Evolutionary conservation across 1,140 invertebrate species (phyloP), one percentile per base, ranked within the genome.

Genomic region (Drosophila persimilis): DNA sequence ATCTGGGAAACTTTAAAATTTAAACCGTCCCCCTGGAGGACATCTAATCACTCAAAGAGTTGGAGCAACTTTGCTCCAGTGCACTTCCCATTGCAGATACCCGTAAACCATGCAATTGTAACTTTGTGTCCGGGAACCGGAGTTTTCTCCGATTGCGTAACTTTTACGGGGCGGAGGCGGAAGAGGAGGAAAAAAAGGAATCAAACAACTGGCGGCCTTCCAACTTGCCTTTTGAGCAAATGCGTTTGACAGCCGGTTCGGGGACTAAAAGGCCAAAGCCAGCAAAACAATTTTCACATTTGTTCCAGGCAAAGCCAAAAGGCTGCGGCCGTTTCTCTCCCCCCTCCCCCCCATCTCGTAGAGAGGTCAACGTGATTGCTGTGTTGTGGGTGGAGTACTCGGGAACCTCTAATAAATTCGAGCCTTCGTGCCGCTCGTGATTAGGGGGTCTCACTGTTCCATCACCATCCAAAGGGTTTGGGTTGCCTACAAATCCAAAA

Each of bases 21-120:
- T 22, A 50, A 74, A 56, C 48, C 73, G 60, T 47, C 47, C 60
- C 53, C 50, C 45, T 20, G 45, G 22, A 26, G 67, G 46, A 43
- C 67, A 61, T 70, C 69, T 80, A 86, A 85, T 86, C 81, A 86
- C 69, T 85, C 81, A 86, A 81, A 81, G 59, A 73, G 65, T 65
- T 43, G 50, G 17, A 60, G 65, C 52, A 77, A 81, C 55, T 86
- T 67, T 64, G 11, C 46, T 47, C n/a, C 20, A 55, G 31, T 62
- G 35, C 64, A 53, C 31, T 35, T 9, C 47, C 17, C 62, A 35
- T 39, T 26, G 43, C 61, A 45, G 5, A 53, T n/a, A 52, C 29
- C 31, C 35, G 39, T 39, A 35, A n/a, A 39, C 15, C n/a, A 24
- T 61, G 58, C 65, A 72, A 67, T 86, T 80, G 81, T 71, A 80